Evolutionary conservation across 2,888 invertebrate species (phyloP), one percentile per base, ranked within the genome.

Genomic region (Xylocampa areola): DNA sequence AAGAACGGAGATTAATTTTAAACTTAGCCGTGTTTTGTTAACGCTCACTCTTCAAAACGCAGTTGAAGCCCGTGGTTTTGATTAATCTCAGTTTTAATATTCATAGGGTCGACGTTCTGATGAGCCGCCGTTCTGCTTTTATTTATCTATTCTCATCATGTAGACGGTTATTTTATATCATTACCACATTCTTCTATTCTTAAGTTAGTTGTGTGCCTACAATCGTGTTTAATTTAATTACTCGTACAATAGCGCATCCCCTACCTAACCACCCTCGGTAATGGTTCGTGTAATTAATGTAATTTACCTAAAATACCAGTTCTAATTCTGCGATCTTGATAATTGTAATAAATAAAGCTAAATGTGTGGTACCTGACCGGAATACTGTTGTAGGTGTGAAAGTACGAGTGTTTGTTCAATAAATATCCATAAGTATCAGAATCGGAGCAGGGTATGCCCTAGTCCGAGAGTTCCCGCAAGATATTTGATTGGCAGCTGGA

Each of bases 391-490:
- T 55, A 66, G 63, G 54, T 19, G 43, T 45, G 39, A 16, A 35
- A 68, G 43, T 51, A 37, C 41, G 37, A 68, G 66, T 68, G 64
- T 63, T 68, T 55, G 27, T 48, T 40, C 57, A 19, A 21, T 51
- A 55, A 54, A 45, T 54, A 66, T 16, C 33, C 27, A 45, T 17
- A 47, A 50, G 41, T 35, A 43, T 47, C 10, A 45, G 43, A 47
- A 25, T 45, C 5, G 50, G 63, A 35, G 30, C 37, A 55, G 66
- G 66, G 68, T 49, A 66, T 66, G 66, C 68, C 63, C 68, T 66
- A 68, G 50, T 50, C 63, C 6, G 44, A 23, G 47, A 44, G 37
- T 37, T 13, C 17, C 30, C 27, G 13, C 50, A 50, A 68, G 50
- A 68, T 66, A 47, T 47, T 35, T 48, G 32, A 50, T 55, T 37